phyloP scores from a whole-genome alignment of 2,797 vertebrate species.

The Gymnoscopelus microlampas region DNA sequence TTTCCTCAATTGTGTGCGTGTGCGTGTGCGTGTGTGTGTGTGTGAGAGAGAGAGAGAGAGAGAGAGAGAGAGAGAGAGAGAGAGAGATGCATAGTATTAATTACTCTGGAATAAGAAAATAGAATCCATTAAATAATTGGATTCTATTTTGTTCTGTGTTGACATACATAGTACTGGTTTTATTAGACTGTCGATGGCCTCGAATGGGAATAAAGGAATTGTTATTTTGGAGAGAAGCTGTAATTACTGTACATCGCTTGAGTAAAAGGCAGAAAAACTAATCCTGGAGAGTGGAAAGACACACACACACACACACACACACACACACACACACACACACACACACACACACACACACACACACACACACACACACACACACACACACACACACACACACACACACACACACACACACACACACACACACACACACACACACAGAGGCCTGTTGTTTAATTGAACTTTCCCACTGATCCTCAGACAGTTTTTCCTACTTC shows the following conservation, averaged over 20 bases:
- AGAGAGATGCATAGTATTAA: constrained; percentile 46
- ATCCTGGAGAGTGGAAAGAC: constrained; percentile 60
- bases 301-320: constrained; percentile 61
- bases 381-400: neutral
- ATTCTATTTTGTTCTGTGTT: no score
- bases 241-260: constrained; percentile 75
- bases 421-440: constrained; percentile 33
- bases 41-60: neutral
- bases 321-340: constrained; percentile 24
- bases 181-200: no score
- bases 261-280: constrained; percentile 73
- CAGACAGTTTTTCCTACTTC: constrained; percentile 32
- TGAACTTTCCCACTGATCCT: constrained; percentile 75
- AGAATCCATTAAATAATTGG: no score
- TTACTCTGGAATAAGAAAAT: no score
- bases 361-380: neutral
- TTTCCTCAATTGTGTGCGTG: no score
- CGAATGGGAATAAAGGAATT: constrained; percentile 12
- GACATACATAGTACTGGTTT: no score
- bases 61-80: constrained; percentile 13
- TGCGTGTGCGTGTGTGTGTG: neutral
- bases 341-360: neutral
- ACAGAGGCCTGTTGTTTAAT: constrained; percentile 68
- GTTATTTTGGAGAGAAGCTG: constrained; percentile 62
- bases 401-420: neutral